Evolutionary conservation across 2,797 vertebrate species (phyloP).

Genomic region (Sebastolobus alascanus): DNA sequence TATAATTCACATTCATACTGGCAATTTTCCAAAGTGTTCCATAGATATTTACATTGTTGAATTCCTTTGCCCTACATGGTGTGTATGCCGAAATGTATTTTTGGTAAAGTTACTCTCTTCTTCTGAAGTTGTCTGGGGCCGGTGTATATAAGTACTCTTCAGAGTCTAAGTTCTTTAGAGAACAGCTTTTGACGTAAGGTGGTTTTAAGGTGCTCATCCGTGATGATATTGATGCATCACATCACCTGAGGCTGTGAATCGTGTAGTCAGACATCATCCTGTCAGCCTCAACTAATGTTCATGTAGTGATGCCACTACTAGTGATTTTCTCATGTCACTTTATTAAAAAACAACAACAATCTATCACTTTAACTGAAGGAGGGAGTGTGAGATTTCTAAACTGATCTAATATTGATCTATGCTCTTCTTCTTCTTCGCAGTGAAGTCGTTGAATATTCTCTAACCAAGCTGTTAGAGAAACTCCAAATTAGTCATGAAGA

Average conservation of each 20-base stretch:
- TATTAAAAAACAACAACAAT: not conserved
- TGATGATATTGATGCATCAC: not conserved
- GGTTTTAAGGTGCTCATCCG: not conserved
- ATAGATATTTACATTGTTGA: not conserved
- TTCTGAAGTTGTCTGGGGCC: not conserved
- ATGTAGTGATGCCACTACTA: not conserved
- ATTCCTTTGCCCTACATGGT: not conserved
- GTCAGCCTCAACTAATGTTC: not conserved
- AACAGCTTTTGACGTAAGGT: not conserved
- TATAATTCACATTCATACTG: not conserved
- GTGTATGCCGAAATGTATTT: not conserved
- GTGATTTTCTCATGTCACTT: not conserved
- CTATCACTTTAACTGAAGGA: not conserved
- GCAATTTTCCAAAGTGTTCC: not conserved
- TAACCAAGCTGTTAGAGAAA: slow-evolving; percentile 80
- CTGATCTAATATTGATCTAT: not conserved
- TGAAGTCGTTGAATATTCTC: slow-evolving; percentile 83
- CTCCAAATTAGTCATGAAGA: slow-evolving; percentile 82
- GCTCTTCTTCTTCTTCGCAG: slow-evolving; percentile 68
- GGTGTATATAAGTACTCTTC: not conserved
- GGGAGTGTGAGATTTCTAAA: not conserved
- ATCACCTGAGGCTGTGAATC: not conserved
- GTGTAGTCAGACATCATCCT: not conserved
- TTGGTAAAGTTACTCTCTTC: not conserved
- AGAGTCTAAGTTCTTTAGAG: not conserved